phyloP scores from a whole-genome alignment of 2,888 invertebrate species.

The Athripsodes cinereus region DNA sequence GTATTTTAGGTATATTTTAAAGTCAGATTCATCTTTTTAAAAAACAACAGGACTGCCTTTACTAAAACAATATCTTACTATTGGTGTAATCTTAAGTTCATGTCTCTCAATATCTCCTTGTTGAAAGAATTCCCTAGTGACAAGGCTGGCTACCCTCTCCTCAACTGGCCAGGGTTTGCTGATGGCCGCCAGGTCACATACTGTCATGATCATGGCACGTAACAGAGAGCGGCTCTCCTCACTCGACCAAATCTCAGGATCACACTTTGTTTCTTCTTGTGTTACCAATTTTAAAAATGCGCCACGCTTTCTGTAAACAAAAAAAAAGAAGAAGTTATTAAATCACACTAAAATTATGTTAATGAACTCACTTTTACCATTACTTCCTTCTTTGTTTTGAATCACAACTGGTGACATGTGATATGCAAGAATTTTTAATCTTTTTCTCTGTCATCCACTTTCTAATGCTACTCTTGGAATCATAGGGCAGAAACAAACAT shows the following conservation, averaged over 20 bases:
- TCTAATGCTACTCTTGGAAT: no score
- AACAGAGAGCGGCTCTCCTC: conserved; percentile 75
- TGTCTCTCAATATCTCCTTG: conserved; percentile 88
- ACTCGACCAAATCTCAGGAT: conserved; percentile 58
- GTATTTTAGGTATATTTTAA: neutral
- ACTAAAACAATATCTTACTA: conserved; percentile 59
- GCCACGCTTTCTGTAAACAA: conserved; percentile 68
- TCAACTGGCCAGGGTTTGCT: conserved; percentile 94
- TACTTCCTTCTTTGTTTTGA: no score
- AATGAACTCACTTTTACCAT: no score
- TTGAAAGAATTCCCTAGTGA: conserved; percentile 89
- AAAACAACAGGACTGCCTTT: no score
- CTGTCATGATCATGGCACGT: conserved; percentile 92
- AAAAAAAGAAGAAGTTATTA: no score
- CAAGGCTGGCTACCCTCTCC: conserved; percentile 84
- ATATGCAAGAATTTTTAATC: no score
- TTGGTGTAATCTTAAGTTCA: conserved; percentile 85
- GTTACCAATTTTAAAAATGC: conserved; percentile 72
- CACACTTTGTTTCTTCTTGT: conserved; percentile 37
- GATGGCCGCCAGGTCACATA: conserved; percentile 90
- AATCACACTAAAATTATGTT: no score
- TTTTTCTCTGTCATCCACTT: no score
- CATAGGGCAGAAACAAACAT: no score
- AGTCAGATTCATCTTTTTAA: no score
- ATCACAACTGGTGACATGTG: no score